Evolutionary conservation across 2,888 invertebrate species (phyloP), one percentile per base, ranked within the genome.

Genomic region (Dasypogon diadema): DNA sequence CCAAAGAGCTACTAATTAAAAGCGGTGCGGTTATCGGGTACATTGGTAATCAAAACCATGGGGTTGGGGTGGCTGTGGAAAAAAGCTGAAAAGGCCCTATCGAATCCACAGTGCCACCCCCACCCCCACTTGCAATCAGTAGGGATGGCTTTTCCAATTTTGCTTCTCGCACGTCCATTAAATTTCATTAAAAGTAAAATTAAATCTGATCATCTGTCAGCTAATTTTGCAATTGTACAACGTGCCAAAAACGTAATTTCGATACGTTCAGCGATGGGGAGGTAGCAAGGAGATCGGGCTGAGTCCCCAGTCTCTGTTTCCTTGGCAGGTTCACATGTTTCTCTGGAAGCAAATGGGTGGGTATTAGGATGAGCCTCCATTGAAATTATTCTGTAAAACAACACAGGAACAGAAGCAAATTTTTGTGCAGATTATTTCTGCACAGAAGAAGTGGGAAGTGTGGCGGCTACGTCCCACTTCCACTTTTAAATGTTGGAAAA

Each of bases 131-230:
- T n/a, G 42, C 8, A 42, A 42, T 42, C 42, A 42, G 42, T n/a
- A 42, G n/a, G n/a, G 2, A 12, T 42, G 8, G 42, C 1, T 42
- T 42, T 42, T 42, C n/a, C 42, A 6, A 2, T 12, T 2, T 42
- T 2, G 8, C 42, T 42, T 2, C 18, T 16, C 42, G 21, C 37
- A 16, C 60, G 37, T 34, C 37, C 37, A 60, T 60, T 60, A 37
- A 60, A 60, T 60, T 60, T 60, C 37, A 60, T 60, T 60, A 21
- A 60, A 37, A n/a, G 2, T 21, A 18, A 60, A 34, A 60, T 60
- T 60, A 60, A 60, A 60, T 60, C 60, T 37, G 42, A 60, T 58
- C 60, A 37, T 5, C 18, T 34, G 42, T 60, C 60, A 60, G 34
- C 60, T 60, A 37, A 37, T 60, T 8, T 60, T 18, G 37, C 1